Percentiles rank a stretch among this genome's conserved stretches.
Evolutionary conservation across 2,888 invertebrate species (phyloP).

Genomic region (Protula sp.): DNA sequence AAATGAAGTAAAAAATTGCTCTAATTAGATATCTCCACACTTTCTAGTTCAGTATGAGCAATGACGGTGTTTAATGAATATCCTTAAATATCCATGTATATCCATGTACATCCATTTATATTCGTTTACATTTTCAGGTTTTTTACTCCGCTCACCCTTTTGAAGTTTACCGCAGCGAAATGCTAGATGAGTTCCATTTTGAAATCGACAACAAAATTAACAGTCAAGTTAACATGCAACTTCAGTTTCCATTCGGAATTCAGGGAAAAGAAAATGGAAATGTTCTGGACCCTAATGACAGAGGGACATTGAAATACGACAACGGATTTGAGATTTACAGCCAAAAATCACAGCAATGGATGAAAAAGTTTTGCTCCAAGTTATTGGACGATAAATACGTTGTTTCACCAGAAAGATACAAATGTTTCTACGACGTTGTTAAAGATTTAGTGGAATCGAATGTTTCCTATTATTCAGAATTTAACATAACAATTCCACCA

Average conservation of each 20-base stretch:
- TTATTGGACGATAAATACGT: conserved; percentile 1
- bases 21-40: too few relatives aligned
- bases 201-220: conserved; percentile 21
- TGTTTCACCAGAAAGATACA: neutral
- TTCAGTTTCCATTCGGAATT: conserved; percentile 5
- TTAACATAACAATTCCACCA: neutral
- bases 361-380: conserved; percentile 68
- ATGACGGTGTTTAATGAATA: too few relatives aligned
- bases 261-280: conserved; percentile 68
- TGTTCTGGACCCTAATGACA: conserved; percentile 72
- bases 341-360: conserved; percentile 76
- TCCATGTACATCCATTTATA: too few relatives aligned
- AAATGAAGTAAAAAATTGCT: too few relatives aligned
- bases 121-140: too few relatives aligned
- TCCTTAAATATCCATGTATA: too few relatives aligned
- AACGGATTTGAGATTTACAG: conserved; percentile 73
- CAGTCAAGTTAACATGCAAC: neutral
- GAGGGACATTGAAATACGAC: conserved; percentile 67
- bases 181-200: conserved; percentile 62
- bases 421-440: conserved; percentile 4
- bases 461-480: too few relatives aligned
- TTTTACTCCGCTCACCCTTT: conserved; percentile 66
- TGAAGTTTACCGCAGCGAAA: conserved; percentile 75
- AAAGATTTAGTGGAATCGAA: too few relatives aligned
- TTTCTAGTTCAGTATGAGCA: too few relatives aligned